Evolutionary conservation across 2,888 invertebrate species (phyloP).

Genomic region (Apodemia zela): DNA sequence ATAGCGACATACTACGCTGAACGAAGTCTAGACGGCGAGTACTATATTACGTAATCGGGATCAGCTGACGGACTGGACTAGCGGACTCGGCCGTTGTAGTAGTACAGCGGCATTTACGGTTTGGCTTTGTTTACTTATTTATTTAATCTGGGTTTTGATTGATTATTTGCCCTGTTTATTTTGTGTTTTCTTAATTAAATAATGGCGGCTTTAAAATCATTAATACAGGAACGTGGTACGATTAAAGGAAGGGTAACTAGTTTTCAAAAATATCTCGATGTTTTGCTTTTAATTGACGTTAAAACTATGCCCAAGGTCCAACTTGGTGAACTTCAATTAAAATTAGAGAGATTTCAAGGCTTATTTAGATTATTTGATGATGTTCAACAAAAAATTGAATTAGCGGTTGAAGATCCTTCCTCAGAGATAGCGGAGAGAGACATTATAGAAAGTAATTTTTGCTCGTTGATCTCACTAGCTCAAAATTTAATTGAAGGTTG

Average conservation of each 20-base stretch:
- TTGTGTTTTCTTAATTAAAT: not conserved
- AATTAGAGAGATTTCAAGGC: not conserved
- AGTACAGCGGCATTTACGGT: too few relatives aligned
- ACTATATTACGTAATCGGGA: too few relatives aligned
- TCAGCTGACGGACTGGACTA: too few relatives aligned
- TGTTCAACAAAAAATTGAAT: not conserved
- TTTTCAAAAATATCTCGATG: not conserved
- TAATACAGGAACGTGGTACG: not conserved
- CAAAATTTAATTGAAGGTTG: too few relatives aligned
- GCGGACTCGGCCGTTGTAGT: too few relatives aligned
- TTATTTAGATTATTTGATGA: not conserved
- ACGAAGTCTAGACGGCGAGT: too few relatives aligned
- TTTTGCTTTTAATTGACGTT: not conserved
- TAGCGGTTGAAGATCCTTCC: too few relatives aligned
- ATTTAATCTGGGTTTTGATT: too few relatives aligned
- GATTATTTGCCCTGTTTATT: too few relatives aligned
- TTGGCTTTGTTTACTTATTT: too few relatives aligned
- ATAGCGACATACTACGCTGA: too few relatives aligned
- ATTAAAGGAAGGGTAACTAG: not conserved
- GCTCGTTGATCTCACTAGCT: not conserved
- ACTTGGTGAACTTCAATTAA: not conserved
- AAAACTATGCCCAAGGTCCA: not conserved
- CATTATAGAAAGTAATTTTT: not conserved
- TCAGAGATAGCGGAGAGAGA: not conserved
- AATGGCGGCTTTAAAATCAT: not conserved